Percentiles rank a stretch among this genome's conserved stretches.
Conservation (phyloP, 2,113 vertebrate genomes). For the Hyperoodon ampullatus region DNA sequence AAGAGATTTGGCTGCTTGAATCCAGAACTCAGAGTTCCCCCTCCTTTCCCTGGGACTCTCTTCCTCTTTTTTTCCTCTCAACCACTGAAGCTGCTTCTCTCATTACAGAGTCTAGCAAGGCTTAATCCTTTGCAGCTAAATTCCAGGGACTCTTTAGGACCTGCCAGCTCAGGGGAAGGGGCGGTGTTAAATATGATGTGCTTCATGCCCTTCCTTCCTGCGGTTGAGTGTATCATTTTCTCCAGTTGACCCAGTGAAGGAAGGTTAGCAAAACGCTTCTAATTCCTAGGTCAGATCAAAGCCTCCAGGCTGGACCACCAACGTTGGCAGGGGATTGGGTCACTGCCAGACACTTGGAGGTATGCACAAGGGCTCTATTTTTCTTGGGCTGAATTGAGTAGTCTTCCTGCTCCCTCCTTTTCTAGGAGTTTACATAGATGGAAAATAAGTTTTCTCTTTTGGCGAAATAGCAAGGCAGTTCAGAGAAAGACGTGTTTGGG, state of each 20-base stretch:
- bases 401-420: constrained; percentile 66
- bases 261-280: constrained; percentile 68
- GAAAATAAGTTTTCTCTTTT: constrained; percentile 75
- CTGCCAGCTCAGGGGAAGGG: constrained; percentile 46
- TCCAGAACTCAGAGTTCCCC: background rate
- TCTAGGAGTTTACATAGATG: constrained; percentile 51
- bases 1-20: constrained; percentile 40
- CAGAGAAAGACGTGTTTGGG: constrained; percentile 68
- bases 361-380: constrained; percentile 76
- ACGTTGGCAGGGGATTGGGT: constrained; percentile 55
- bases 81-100: constrained; percentile 16
- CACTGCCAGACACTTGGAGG: constrained; percentile 66
- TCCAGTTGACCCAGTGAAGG: constrained; percentile 63
- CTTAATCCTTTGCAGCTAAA: constrained; percentile 38
- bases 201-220: constrained; percentile 71
- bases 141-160: constrained; percentile 63
- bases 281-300: constrained; percentile 58
- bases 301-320: background rate
- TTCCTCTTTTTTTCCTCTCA: constrained; percentile 7
- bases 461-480: constrained; percentile 58
- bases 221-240: constrained; percentile 66
- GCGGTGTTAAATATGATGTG: constrained; percentile 50
- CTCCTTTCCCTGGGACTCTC: background rate
- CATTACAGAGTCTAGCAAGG: constrained; percentile 50
- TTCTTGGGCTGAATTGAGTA: constrained; percentile 68